A percentile compares a stretch with the other conserved stretches of the same genome.
Conservation (phyloP, 2,113 vertebrate genomes). For the Phodopus roborovskii region DNA sequence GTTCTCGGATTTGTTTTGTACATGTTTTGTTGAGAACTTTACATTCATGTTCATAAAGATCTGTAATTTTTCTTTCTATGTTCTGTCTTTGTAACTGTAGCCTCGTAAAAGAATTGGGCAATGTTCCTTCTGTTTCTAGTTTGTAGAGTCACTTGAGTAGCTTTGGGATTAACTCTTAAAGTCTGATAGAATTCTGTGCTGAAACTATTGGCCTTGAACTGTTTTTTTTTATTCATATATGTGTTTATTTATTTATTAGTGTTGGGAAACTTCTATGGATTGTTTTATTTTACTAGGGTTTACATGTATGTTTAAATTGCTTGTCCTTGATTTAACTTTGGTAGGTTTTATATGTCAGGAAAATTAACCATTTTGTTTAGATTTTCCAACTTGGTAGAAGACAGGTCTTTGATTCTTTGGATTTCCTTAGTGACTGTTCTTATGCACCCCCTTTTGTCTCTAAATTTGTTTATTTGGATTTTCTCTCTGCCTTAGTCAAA, state of each 20-base stretch:
- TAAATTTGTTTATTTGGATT: neutral
- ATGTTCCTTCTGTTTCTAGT: neutral
- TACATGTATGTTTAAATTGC: neutral
- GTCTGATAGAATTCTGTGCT: neutral
- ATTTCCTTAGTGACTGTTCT: too few relatives aligned
- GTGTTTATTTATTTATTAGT: neutral
- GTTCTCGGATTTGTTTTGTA: neutral
- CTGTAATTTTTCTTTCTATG: neutral
- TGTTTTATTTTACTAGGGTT: neutral
- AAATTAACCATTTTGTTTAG: neutral
- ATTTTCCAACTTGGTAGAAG: neutral
- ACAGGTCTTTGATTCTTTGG: too few relatives aligned
- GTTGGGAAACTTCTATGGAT: neutral
- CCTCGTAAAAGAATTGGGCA: neutral
- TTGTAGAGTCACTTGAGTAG: neutral
- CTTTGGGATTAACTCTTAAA: neutral
- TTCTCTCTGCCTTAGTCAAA: neutral
- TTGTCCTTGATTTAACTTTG: neutral
- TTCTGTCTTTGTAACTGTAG: neutral
- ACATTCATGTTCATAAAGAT: neutral
- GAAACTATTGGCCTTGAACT: neutral
- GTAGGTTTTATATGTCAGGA: neutral
- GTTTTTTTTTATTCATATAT: too few relatives aligned
- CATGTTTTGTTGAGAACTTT: neutral
- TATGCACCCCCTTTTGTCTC: neutral